Evolutionary conservation across 1,140 invertebrate genomes (phyloP).

Genomic region (Panagrolaimus sp.): DNA sequence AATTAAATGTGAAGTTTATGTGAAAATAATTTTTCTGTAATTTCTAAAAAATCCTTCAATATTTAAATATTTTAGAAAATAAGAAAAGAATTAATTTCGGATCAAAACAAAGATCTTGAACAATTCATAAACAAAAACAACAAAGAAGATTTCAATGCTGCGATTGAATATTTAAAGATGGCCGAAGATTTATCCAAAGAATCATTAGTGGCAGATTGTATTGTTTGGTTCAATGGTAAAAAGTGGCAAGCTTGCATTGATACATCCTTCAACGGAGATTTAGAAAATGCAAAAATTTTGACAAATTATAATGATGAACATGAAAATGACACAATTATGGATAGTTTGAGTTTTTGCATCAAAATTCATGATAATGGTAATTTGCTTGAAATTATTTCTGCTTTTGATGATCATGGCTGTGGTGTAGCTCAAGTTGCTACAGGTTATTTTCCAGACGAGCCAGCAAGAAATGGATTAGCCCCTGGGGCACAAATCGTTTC

Average conservation of each 20-base stretch:
- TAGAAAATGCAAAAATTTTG: slow-evolving; percentile 71
- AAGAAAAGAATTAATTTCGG: slow-evolving; percentile 66
- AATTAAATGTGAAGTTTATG: too few species aligned
- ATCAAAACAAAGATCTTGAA: slow-evolving; percentile 59
- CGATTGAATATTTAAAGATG: too few species aligned
- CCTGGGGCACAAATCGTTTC: slow-evolving; percentile 91
- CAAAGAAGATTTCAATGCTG: too few species aligned
- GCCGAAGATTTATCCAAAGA: too few species aligned
- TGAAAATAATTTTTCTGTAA: too few species aligned
- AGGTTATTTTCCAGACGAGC: slow-evolving; percentile 79
- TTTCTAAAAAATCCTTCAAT: slow-evolving; percentile 69
- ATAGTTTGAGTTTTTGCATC: slow-evolving; percentile 74
- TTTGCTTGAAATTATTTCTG: slow-evolving; percentile 81
- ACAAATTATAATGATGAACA: slow-evolving; percentile 77
- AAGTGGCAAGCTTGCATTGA: slow-evolving; percentile 74
- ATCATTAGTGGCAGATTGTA: slow-evolving; percentile 77
- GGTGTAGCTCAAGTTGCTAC: slow-evolving; percentile 93
- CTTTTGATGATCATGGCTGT: slow-evolving; percentile 72
- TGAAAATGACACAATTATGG: slow-evolving; percentile 66
- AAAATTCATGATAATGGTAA: slow-evolving; percentile 88
- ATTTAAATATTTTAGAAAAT: slow-evolving; percentile 70
- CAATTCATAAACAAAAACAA: slow-evolving; percentile 8
- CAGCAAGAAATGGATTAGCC: slow-evolving; percentile 84
- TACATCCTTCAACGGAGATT: slow-evolving; percentile 74
- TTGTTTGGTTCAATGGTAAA: slow-evolving; percentile 79